Evolutionary conservation across 2,888 invertebrate genomes (phyloP).

Genomic region (Cosmia pyralina): DNA sequence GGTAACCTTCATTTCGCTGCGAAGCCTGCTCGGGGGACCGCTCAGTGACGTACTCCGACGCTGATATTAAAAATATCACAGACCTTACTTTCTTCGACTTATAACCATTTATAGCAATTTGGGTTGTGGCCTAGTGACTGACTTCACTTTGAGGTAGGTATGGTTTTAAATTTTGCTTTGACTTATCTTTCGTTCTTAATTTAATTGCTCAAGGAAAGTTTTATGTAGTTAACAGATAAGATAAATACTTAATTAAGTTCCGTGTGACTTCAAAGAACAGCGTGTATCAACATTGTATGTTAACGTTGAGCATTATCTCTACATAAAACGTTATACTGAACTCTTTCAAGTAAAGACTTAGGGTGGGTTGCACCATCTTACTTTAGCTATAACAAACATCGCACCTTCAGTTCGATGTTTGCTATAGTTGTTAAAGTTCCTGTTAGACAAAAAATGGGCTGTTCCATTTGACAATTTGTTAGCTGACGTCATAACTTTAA

Average conservation of each 20-base stretch:
- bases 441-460: no score
- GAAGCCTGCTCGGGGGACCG: constrained; percentile 71
- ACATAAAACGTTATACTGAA: constrained; percentile 14
- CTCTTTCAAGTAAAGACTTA: constrained; percentile 13
- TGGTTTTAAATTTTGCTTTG: constrained; percentile 8
- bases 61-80: constrained; percentile 26
- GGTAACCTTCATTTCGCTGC: constrained; percentile 77
- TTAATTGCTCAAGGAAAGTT: constrained; percentile 33
- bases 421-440: no score
- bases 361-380: no score
- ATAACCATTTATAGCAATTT: constrained; percentile 9
- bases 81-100: constrained; percentile 17
- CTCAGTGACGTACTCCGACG: constrained; percentile 69
- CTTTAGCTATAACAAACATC: no score
- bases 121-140: constrained; percentile 21
- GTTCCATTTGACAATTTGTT: no score
- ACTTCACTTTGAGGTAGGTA: constrained; percentile 15
- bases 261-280: constrained; percentile 33
- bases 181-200: constrained; percentile 12
- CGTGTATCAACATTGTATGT: constrained; percentile 28
- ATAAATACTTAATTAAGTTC: constrained; percentile 41
- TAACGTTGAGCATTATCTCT: constrained; percentile 9
- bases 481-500: no score
- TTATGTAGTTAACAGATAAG: constrained; percentile 33
- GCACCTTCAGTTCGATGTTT: no score